A percentile compares a stretch with the other conserved stretches of the same genome.
Evolutionary conservation across 2,113 vertebrate species (phyloP).

Genomic region (Redunca redunca): DNA sequence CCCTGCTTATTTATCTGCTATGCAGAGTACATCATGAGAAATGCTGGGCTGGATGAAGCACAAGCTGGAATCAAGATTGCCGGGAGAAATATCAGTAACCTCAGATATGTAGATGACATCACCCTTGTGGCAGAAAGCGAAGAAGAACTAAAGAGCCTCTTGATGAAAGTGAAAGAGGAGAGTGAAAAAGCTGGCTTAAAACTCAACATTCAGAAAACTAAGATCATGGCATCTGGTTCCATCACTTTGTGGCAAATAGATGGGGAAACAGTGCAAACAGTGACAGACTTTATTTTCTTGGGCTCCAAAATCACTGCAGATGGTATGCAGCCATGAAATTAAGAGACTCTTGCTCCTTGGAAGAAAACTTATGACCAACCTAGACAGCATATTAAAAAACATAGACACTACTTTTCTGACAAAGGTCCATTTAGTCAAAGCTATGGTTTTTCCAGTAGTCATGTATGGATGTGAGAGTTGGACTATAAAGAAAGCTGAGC

Average conservation of each 20-base stretch:
- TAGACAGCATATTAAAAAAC: background rate
- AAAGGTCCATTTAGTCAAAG: background rate
- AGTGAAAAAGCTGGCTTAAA: background rate
- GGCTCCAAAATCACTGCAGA: background rate
- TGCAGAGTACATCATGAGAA: background rate
- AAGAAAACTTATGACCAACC: background rate
- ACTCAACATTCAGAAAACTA: background rate
- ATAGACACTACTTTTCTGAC: background rate
- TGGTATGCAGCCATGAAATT: background rate
- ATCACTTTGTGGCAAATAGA: background rate
- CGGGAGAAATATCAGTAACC: background rate
- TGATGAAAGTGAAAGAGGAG: background rate
- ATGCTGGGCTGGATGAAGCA: background rate
- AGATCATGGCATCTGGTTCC: background rate
- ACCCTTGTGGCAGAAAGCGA: fast-evolving
- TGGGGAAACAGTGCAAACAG: background rate
- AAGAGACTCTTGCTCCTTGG: background rate
- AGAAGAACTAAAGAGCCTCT: background rate
- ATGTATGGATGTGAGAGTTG: background rate
- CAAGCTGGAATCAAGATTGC: background rate
- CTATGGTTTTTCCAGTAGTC: background rate
- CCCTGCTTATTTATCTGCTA: background rate
- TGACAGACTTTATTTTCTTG: background rate
- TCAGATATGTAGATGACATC: background rate
- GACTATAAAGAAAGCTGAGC: background rate